A percentile compares a stretch with the other conserved stretches of the same genome.
phyloP scores from a whole-genome alignment of 2,797 vertebrate genomes.

The Threskiornis aethiopicus region DNA sequence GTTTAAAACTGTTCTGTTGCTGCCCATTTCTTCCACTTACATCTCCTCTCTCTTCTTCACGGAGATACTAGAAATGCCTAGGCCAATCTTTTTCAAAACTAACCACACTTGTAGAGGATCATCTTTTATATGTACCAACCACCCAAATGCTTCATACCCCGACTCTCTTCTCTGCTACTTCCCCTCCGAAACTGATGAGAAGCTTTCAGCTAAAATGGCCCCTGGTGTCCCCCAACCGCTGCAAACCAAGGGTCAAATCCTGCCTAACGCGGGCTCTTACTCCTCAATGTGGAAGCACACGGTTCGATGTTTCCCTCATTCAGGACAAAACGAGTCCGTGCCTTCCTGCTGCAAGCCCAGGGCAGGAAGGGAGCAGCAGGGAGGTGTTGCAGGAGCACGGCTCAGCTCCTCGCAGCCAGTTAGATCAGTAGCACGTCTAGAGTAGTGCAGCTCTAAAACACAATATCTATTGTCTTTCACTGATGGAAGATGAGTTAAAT shows the following conservation, averaged over 20 bases:
- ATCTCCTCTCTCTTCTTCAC: background rate
- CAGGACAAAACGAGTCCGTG: background rate
- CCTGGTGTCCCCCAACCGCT: background rate
- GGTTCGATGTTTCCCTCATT: background rate
- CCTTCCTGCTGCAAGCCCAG: background rate
- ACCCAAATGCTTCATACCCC: background rate
- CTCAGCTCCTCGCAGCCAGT: background rate
- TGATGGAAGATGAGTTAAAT: background rate
- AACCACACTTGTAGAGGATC: background rate
- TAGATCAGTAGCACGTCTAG: background rate
- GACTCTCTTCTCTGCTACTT: background rate
- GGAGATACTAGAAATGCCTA: background rate
- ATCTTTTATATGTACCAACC: background rate
- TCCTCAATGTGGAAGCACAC: fast-evolving
- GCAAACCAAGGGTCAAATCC: background rate
- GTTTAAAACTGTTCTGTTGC: background rate
- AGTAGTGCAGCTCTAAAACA: background rate
- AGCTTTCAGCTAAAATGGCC: background rate
- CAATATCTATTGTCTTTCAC: background rate
- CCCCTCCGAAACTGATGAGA: background rate
- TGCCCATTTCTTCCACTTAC: background rate
- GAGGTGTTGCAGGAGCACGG: background rate
- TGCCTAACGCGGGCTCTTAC: fast-evolving
- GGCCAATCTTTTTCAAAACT: background rate
- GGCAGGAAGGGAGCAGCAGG: background rate